phyloP scores from a whole-genome alignment of 1,140 invertebrate genomes.

The Ptiloglossa arizonensis region DNA sequence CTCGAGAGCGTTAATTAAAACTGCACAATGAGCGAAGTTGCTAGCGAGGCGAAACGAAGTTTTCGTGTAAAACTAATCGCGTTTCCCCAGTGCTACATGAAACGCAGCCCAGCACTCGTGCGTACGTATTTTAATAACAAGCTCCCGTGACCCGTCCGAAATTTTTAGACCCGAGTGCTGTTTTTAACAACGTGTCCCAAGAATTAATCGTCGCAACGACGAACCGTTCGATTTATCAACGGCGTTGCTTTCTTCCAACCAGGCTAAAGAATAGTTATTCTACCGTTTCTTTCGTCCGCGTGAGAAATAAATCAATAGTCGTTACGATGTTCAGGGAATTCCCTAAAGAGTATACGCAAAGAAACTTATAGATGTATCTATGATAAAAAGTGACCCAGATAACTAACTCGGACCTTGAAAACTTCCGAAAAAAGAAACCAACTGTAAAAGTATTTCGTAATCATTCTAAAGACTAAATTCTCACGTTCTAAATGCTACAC shows the following conservation, averaged over 20 bases:
- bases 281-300: no score
- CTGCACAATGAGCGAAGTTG: conserved; percentile 14
- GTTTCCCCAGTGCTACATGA: conserved; percentile 8
- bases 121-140: conserved; percentile 34
- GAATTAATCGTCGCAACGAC: background rate
- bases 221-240: conserved; percentile 38
- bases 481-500: no score
- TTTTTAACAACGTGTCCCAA: background rate
- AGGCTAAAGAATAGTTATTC: no score
- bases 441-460: no score
- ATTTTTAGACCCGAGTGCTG: background rate
- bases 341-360: no score
- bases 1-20: conserved; percentile 38
- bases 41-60: conserved; percentile 15
- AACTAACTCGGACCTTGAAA: no score
- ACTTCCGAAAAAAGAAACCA: no score
- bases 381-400: no score
- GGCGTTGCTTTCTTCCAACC: background rate
- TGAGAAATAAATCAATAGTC: no score
- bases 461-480: no score
- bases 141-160: background rate
- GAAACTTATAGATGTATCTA: no score
- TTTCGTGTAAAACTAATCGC: conserved; percentile 37
- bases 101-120: background rate
- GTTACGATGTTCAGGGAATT: no score